These are phyloP conservation scores for Mohoua ochrocephala DNA, from an alignment of 2,113 vertebrate species.

Conservation along the genomic window DNA sequence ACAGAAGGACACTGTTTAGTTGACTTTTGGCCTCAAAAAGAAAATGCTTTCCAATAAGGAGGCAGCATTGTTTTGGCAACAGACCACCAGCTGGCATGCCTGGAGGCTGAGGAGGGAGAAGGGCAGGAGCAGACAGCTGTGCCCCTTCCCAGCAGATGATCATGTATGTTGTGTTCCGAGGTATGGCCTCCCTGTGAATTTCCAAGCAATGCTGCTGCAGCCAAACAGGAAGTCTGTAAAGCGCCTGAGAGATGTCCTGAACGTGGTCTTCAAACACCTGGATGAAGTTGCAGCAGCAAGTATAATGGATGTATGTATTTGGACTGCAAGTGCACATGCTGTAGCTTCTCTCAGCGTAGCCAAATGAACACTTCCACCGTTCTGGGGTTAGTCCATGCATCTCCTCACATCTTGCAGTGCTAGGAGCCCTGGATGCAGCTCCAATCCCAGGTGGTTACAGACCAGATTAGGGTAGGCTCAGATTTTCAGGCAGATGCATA, in stretches of 20 bases:
- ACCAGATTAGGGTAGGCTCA: neutral
- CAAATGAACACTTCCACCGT: neutral
- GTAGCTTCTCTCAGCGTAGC: neutral
- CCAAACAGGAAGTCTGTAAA: constrained; percentile 82
- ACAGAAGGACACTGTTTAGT: neutral
- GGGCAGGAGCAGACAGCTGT: neutral
- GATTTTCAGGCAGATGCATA: neutral
- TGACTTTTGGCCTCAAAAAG: neutral
- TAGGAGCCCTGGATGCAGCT: neutral
- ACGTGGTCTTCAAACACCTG: constrained; percentile 85
- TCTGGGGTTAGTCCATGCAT: neutral
- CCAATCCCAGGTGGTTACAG: neutral
- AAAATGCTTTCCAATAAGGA: neutral
- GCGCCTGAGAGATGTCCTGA: constrained; percentile 81
- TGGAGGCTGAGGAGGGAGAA: neutral
- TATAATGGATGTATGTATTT: constrained; percentile 81
- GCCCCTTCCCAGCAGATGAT: neutral
- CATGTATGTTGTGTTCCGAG: constrained; percentile 13
- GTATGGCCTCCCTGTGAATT: constrained; percentile 92
- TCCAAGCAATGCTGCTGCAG: constrained; percentile 88
- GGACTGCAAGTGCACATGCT: neutral
- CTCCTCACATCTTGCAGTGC: neutral
- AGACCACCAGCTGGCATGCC: too few species aligned
- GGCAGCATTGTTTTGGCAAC: neutral
- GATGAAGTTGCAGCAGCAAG: constrained; percentile 82